Percentiles rank a stretch among this genome's conserved stretches.
phyloP scores from a whole-genome alignment of 1,140 invertebrate species.

The Teleogryllus occipitalis region DNA sequence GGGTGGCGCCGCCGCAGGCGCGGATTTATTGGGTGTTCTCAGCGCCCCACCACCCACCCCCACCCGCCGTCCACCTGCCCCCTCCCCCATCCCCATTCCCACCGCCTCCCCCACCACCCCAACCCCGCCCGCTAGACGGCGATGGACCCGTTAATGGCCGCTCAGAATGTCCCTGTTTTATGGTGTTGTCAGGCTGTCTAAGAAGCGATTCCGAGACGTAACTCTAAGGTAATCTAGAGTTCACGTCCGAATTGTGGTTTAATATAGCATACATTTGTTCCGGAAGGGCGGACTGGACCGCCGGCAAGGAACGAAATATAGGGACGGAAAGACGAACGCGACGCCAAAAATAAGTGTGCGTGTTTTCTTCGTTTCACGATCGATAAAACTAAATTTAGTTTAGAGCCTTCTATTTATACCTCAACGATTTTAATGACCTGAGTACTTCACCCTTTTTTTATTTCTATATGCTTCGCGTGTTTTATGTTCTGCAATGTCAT shows the following conservation, averaged over 20 bases:
- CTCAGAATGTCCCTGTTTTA: neutral
- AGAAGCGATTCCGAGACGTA: neutral
- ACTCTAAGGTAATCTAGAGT: neutral
- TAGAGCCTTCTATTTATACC: neutral
- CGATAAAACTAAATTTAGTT: neutral
- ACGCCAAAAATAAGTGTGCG: neutral
- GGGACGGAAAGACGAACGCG: neutral
- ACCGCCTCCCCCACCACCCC: too few species aligned
- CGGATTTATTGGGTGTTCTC: too few species aligned
- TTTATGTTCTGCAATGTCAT: too few species aligned
- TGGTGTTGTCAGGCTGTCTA: neutral
- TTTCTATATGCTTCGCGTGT: too few species aligned
- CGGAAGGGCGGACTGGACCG: neutral
- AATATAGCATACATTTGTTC: conserved; percentile 1
- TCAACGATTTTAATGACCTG: too few species aligned
- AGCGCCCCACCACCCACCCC: too few species aligned
- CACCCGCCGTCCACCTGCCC: too few species aligned
- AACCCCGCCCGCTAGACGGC: neutral
- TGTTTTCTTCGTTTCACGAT: neutral
- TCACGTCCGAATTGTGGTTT: neutral
- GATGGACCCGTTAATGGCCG: neutral
- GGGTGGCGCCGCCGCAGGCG: too few species aligned
- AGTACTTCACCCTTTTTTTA: too few species aligned
- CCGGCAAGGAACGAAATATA: neutral
- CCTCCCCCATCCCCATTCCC: too few species aligned